Evolutionary conservation across 2,797 vertebrate species (phyloP).

Genomic region (Macrochelys suwanniensis): DNA sequence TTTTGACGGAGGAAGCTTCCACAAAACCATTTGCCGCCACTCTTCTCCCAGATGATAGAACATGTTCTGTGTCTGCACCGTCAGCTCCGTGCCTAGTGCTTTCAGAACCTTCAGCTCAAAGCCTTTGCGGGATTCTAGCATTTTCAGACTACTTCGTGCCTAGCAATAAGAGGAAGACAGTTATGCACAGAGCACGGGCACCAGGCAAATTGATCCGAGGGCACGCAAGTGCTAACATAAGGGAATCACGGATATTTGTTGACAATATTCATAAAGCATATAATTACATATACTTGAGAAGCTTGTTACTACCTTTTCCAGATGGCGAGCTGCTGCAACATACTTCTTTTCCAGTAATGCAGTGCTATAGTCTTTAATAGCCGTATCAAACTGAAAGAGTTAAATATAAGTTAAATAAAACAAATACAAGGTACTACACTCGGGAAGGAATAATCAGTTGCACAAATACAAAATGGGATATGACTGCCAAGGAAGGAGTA

Average conservation of each 20-base stretch:
- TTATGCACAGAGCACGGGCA: fast-evolving
- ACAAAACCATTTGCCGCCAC: slow-evolving; percentile 91
- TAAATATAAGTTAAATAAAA: neutral
- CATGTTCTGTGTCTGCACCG: slow-evolving; percentile 92
- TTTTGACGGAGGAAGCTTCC: slow-evolving; percentile 91
- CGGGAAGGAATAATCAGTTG: neutral
- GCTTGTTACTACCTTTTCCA: slow-evolving; percentile 83
- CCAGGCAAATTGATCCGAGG: neutral
- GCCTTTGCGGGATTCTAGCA: slow-evolving; percentile 88
- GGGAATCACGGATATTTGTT: fast-evolving
- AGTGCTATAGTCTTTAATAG: slow-evolving; percentile 87
- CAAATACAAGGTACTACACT: neutral
- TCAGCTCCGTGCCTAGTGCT: slow-evolving; percentile 90
- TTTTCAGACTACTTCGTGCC: slow-evolving; percentile 86
- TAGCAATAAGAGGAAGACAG: slow-evolving; percentile 59
- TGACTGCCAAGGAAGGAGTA: neutral
- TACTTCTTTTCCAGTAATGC: slow-evolving; percentile 89
- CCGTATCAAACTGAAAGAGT: slow-evolving; percentile 87
- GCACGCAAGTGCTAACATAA: neutral
- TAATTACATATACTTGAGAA: neutral
- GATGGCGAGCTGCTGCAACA: slow-evolving; percentile 85
- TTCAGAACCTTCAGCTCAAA: slow-evolving; percentile 91
- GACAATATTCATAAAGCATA: fast-evolving
- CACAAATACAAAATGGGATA: neutral
- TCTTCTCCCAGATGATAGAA: slow-evolving; percentile 94